Base-by-base conservation (phyloP, 2,888 invertebrate species). In the Norana najaformis region DNA sequence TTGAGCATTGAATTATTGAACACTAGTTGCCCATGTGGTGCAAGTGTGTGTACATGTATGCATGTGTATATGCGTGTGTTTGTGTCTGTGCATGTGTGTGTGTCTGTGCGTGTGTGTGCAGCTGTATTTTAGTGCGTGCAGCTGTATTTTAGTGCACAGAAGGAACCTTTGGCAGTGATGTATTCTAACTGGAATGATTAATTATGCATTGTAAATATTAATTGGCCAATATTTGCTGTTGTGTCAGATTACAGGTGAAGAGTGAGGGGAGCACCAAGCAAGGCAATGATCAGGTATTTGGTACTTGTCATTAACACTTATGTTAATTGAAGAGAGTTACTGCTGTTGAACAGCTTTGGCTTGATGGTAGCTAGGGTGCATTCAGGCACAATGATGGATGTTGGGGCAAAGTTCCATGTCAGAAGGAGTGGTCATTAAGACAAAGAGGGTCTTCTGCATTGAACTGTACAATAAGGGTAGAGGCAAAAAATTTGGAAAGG, bases 1-100 rank as follows among this genome's bases (percentile, higher is more conserved):
- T 47, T 47, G 47, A 47, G 23, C 69, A 69, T 69, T 69, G 69
- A 69, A 69, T 69, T 69, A 69, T 69, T 69, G 69, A 69, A 69
- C n/a, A 30, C n/a, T 69, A 69, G 69, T 69, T 4, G 69, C 47
- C 47, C 47, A 47, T 47, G 47, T 47, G 47, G 30, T 69, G 69
- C 69, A n/a, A 69, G 69, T 89, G 5, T 88, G 38, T 88, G 38
- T 88, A 38, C 36, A 38, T 88, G 38, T 88, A 36, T 89, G 23
- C 41, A n/a, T 89, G 89, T 89, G 38, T 89, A n/a, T 41, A 41
- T 89, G 34, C n/a, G 35, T 89, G 89, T 38, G 35, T 89, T 13
- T 89, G 39, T 37, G 47, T 18, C 6, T 39, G 89, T 47, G 18
- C 5, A 35, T 41, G 89, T 23, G 18, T 18, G 20, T 89, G 69